Conservation (phyloP, 2,888 invertebrate genomes). For the Hydroisotoma schaefferi region DNA sequence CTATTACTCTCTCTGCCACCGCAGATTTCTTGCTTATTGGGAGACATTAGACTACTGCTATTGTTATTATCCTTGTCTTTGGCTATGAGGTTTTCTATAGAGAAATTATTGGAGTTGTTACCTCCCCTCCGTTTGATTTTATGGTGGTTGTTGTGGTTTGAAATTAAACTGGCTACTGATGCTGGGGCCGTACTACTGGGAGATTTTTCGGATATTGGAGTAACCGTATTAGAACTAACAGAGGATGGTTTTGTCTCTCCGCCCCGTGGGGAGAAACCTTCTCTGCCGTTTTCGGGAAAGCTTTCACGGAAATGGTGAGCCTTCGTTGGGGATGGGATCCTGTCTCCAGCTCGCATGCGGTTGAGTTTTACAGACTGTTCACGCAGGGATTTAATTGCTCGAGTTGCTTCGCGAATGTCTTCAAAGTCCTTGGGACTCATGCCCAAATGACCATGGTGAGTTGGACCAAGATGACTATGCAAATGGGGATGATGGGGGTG, state of each 20-base stretch:
- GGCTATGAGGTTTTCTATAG: constrained; percentile 49
- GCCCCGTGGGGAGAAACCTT: no score
- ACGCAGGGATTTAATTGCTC: constrained; percentile 35
- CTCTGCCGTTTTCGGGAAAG: no score
- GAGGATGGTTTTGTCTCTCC: no score
- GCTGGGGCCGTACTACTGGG: constrained; percentile 11
- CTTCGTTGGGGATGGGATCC: constrained; percentile 10
- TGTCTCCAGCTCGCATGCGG: constrained; percentile 11
- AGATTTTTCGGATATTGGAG: background rate
- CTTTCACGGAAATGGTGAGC: background rate
- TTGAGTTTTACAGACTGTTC: constrained; percentile 44
- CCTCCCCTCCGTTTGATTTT: constrained; percentile 35
- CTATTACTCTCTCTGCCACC: background rate
- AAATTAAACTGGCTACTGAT: constrained; percentile 21
- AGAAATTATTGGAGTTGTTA: constrained; percentile 47
- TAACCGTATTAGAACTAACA: background rate
- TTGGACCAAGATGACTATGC: constrained; percentile 18
- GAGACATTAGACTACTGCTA: background rate
- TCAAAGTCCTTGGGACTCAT: constrained; percentile 44
- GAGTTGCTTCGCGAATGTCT: constrained; percentile 36
- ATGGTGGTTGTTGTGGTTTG: constrained; percentile 18
- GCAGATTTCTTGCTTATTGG: background rate
- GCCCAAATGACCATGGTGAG: constrained; percentile 23
- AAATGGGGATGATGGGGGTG: constrained; percentile 27
- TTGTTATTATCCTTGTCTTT: constrained; percentile 38